Evolutionary conservation across 2,113 vertebrate species (phyloP).

Genomic region (Elachura formosa): DNA sequence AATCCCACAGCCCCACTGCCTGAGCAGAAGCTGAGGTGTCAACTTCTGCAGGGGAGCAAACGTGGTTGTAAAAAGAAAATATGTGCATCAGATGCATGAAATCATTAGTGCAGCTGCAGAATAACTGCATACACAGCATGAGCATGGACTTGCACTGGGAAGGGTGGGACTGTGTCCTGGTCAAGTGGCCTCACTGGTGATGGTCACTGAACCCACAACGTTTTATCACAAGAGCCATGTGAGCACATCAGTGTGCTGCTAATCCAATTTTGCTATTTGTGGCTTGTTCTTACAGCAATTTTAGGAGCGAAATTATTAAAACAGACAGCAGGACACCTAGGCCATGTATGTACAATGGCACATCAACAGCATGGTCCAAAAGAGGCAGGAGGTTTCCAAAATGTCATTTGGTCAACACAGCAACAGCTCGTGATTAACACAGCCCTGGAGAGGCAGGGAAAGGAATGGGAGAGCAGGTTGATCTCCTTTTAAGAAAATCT

Average conservation of each 20-base stretch:
- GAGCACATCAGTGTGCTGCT: neutral
- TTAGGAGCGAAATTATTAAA: neutral
- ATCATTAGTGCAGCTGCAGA: neutral
- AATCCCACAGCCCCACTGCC: neutral
- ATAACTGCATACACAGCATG: neutral
- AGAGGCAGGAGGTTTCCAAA: neutral
- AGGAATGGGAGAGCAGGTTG: neutral
- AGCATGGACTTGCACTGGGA: neutral
- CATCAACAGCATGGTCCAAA: neutral
- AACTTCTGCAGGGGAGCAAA: neutral
- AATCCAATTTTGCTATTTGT: neutral
- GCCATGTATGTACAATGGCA: accelerated
- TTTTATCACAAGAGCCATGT: neutral
- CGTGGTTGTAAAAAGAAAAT: neutral
- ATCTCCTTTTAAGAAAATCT: neutral
- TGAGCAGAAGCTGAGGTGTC: neutral
- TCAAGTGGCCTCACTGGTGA: neutral
- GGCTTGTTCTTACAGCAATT: neutral
- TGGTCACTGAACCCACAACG: neutral
- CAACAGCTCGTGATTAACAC: neutral
- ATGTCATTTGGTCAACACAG: neutral
- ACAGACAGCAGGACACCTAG: neutral
- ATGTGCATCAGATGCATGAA: neutral
- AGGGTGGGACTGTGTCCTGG: neutral
- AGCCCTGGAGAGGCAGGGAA: neutral